Evolutionary conservation across 2,113 vertebrate species (phyloP).

Genomic region (Centrocercus urophasianus): DNA sequence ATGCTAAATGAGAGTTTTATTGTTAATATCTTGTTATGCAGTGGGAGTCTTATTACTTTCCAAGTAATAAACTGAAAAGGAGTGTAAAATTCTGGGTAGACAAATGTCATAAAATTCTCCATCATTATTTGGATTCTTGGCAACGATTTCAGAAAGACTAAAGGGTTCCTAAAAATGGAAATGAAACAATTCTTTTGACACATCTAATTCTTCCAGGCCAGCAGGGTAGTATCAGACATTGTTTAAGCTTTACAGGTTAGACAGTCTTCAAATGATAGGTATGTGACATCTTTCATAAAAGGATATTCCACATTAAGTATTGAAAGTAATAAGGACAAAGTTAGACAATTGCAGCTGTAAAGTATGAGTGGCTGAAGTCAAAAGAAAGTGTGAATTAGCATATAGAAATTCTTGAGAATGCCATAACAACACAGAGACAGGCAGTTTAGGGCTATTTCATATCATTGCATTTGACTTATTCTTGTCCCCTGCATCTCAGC

Average conservation of each 20-base stretch:
- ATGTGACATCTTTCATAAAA: not conserved
- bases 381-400: not conserved
- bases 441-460: not conserved
- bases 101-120: not conserved
- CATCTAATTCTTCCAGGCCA: not conserved
- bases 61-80: not conserved
- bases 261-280: not conserved
- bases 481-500: not conserved
- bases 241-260: not conserved
- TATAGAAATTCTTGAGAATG: constrained; percentile 15
- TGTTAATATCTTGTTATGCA: not conserved
- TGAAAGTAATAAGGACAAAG: constrained; percentile 17
- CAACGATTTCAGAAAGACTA: not conserved
- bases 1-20: not conserved
- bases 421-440: constrained; percentile 34
- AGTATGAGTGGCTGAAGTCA: not conserved
- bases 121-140: not conserved
- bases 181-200: not conserved
- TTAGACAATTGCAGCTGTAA: not conserved
- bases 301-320: not conserved
- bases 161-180: not conserved
- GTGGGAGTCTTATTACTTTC: not conserved
- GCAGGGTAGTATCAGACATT: not conserved
- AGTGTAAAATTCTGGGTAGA: not conserved
- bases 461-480: constrained; percentile 39